phyloP scores from a whole-genome alignment of 2,888 invertebrate genomes.

The Yponomeuta sedellus region DNA sequence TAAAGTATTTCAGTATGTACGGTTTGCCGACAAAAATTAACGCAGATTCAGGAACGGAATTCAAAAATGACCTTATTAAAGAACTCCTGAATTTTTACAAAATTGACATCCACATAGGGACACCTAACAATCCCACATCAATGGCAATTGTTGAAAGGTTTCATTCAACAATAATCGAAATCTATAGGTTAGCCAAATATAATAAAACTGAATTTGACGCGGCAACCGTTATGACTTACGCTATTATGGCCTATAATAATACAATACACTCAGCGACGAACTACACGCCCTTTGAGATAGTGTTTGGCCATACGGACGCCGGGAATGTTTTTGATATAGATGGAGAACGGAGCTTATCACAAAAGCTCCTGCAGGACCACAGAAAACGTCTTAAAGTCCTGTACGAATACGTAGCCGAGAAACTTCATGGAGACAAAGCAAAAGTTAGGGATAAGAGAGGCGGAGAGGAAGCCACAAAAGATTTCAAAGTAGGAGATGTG shows the following conservation, averaged over 20 bases:
- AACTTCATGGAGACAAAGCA: slow-evolving; percentile 13
- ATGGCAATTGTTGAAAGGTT: slow-evolving; percentile 27
- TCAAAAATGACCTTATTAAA: slow-evolving; percentile 28
- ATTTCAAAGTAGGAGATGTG: slow-evolving; percentile 18
- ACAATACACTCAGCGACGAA: slow-evolving; percentile 22
- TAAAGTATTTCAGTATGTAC: slow-evolving; percentile 29
- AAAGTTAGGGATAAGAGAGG: slow-evolving; percentile 19
- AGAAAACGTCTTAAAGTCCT: slow-evolving; percentile 21
- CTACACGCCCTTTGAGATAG: slow-evolving; percentile 23
- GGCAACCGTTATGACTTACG: slow-evolving; percentile 19
- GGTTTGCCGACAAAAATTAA: slow-evolving; percentile 26
- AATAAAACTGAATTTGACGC: slow-evolving; percentile 23
- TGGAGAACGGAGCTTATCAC: slow-evolving; percentile 14
- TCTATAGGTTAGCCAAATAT: slow-evolving; percentile 30
- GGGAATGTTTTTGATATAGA: slow-evolving; percentile 1
- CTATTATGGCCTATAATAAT: slow-evolving; percentile 23
- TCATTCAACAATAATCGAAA: slow-evolving; percentile 28
- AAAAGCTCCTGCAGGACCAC: slow-evolving; percentile 23
- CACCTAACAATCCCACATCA: not conserved
- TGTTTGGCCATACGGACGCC: slow-evolving; percentile 21
- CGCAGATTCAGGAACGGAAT: slow-evolving; percentile 30
- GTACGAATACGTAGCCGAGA: slow-evolving; percentile 20
- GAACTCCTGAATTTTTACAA: slow-evolving; percentile 25
- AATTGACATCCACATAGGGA: slow-evolving; percentile 22
- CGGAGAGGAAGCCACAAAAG: slow-evolving; percentile 19